These are phyloP conservation scores for Acrocyrtus sp. DNA, from an alignment of 2,888 invertebrate species.

Conservation along the genomic window DNA sequence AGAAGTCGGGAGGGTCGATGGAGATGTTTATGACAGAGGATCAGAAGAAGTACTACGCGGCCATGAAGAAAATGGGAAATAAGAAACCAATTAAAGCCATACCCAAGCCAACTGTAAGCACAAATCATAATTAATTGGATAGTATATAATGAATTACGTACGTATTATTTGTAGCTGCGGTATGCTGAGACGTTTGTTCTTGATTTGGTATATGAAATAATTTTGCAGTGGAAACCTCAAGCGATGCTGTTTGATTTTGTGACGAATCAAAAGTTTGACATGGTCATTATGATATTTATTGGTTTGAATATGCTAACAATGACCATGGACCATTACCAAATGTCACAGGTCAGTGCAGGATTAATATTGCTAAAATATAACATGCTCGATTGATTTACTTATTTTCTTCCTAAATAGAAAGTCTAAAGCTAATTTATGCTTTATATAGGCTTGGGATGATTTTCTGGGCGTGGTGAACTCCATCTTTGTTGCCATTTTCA, in stretches of 20 bases:
- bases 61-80: constrained; percentile 99
- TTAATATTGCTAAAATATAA: constrained; percentile 1
- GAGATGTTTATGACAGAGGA: constrained; percentile 99
- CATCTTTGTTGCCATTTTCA: constrained; percentile 98
- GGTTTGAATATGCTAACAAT: constrained; percentile 86
- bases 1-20: constrained; percentile 88
- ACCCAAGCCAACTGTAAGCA: constrained; percentile 91
- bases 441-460: constrained; percentile 66
- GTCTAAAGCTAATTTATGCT: not conserved
- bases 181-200: not conserved
- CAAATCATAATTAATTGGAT: not conserved
- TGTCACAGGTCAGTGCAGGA: constrained; percentile 75
- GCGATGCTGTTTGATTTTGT: constrained; percentile 97
- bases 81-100: constrained; percentile 98
- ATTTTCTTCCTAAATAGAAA: not conserved
- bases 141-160: not conserved
- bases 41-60: constrained; percentile 99
- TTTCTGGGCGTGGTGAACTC: constrained; percentile 93
- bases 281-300: constrained; percentile 99
- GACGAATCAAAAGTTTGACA: constrained; percentile 98
- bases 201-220: constrained; percentile 1
- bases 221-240: constrained; percentile 93
- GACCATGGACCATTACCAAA: constrained; percentile 97
- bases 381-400: no score
- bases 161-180: not conserved